Evolutionary conservation across 2,113 vertebrate species (phyloP), one percentile per base, ranked within the genome.

Genomic region (Xiphophorus maculatus): DNA sequence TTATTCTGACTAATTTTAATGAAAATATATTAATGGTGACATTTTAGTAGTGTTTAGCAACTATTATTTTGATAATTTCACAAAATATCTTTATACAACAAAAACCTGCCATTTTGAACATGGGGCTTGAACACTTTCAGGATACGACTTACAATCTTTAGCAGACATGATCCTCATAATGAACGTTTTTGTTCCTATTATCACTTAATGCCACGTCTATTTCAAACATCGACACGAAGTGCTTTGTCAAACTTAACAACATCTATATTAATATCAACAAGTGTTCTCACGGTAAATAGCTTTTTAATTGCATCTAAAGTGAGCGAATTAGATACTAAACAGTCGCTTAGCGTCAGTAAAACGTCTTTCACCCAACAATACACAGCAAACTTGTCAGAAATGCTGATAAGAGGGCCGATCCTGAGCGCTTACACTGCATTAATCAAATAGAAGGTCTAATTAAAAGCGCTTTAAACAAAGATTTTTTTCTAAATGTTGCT

Each of bases 401-500:
- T 95, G 90, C 96, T 98, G 97, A 97, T 97, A 97, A 97, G 96
- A 97, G 95, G 91, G 96, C 95, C 94, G 96, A 96, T 96, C 96
- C 95, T 94, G 94, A 96, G 95, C 82, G 96, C 96, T 97, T 97
- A 96, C 95, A 96, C 92, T 94, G 96, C 97, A 98, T 98, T 98
- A 99, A 99, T 99, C 97, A 99, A 97, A 98, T 97, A 97, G 96
- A 96, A 96, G 94, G 95, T 97, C 97, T 99, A 98, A 99, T 99
- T 99, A 99, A 99, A 98, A 97, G 95, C 95, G 97, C 96, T 96
- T 97, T 97, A 96, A 97, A 97, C 96, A 96, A 96, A 96, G 96
- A 95, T 97, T 96, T 93, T 92, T 92, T 91, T 97, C 96, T 96
- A 97, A 99, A 98, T 97, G 97, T 98, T 98, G 96, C 96, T 97